A percentile compares a stretch with the other conserved stretches of the same genome.
Evolutionary conservation across 2,113 vertebrate species (phyloP).

Genomic region (Tautogolabrus adspersus): DNA sequence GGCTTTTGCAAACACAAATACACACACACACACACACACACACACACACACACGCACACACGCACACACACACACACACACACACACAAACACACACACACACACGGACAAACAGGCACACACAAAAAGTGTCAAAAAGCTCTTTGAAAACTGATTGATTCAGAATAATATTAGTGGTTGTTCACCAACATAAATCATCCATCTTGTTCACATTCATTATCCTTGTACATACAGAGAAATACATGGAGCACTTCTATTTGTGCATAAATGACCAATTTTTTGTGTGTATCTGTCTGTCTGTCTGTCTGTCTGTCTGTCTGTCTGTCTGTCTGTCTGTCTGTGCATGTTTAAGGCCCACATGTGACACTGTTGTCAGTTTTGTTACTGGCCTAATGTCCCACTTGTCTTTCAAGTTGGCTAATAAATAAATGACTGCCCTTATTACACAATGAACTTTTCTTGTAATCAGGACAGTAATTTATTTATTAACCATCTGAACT

Average conservation of each 20-base stretch:
- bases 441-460: too few relatives aligned
- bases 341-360: background rate
- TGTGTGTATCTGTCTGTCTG: background rate
- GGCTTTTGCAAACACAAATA: slow-evolving; percentile 16
- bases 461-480: too few relatives aligned
- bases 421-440: too few relatives aligned
- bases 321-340: too few relatives aligned
- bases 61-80: slow-evolving; percentile 10
- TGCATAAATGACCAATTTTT: background rate
- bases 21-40: background rate
- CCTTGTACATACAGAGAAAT: slow-evolving; percentile 1
- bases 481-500: too few relatives aligned
- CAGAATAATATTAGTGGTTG: slow-evolving; percentile 20
- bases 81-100: background rate
- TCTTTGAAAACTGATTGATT: slow-evolving; percentile 29
- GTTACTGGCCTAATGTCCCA: too few relatives aligned
- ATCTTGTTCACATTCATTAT: background rate
- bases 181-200: slow-evolving; percentile 19
- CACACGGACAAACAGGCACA: slow-evolving; percentile 19
- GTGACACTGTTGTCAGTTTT: too few relatives aligned
- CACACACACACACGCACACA: slow-evolving; percentile 15
- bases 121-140: slow-evolving; percentile 15
- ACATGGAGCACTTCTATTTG: background rate
- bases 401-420: too few relatives aligned
- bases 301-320: too few relatives aligned